phyloP scores from a whole-genome alignment of 2,888 invertebrate genomes.

The Cryptocephalus moraei region DNA sequence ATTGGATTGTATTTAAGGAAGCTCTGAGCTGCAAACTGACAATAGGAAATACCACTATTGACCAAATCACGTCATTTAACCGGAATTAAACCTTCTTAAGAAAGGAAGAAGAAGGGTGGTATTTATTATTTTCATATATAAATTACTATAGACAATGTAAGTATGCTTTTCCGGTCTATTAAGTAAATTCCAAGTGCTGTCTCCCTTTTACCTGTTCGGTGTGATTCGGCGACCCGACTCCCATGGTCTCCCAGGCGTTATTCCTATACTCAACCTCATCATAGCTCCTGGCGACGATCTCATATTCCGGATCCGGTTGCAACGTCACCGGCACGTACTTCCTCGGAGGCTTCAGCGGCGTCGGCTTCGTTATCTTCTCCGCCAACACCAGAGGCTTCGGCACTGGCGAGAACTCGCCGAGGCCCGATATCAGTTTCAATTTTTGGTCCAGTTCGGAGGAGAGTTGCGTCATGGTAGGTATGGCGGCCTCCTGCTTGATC shows the following conservation, averaged over 20 bases:
- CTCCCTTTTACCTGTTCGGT: slow-evolving; percentile 43
- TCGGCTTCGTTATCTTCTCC: slow-evolving; percentile 6
- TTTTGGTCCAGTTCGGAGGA: slow-evolving; percentile 39
- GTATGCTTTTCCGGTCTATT: neutral
- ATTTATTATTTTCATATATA: too few relatives aligned
- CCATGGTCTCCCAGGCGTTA: slow-evolving; percentile 75
- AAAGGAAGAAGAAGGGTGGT: neutral
- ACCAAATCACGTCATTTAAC: too few relatives aligned
- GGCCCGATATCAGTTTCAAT: slow-evolving; percentile 12
- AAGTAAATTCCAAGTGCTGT: neutral
- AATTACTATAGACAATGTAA: neutral
- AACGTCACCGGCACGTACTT: slow-evolving; percentile 13
- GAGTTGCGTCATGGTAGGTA: slow-evolving; percentile 7
- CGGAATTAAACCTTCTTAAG: too few relatives aligned
- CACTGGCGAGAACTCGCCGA: slow-evolving; percentile 1
- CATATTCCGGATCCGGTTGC: slow-evolving; percentile 25
- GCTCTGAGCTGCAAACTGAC: too few relatives aligned
- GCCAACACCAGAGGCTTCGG: neutral
- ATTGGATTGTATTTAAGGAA: too few relatives aligned
- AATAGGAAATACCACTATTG: too few relatives aligned
- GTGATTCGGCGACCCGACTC: slow-evolving; percentile 63
- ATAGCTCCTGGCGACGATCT: slow-evolving; percentile 53
- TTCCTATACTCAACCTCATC: slow-evolving; percentile 67
- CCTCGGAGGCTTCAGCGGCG: slow-evolving; percentile 35
- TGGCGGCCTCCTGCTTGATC: slow-evolving; percentile 29